Conservation (phyloP, 2,797 vertebrate species). For the Uromys caudimaculatus region DNA sequence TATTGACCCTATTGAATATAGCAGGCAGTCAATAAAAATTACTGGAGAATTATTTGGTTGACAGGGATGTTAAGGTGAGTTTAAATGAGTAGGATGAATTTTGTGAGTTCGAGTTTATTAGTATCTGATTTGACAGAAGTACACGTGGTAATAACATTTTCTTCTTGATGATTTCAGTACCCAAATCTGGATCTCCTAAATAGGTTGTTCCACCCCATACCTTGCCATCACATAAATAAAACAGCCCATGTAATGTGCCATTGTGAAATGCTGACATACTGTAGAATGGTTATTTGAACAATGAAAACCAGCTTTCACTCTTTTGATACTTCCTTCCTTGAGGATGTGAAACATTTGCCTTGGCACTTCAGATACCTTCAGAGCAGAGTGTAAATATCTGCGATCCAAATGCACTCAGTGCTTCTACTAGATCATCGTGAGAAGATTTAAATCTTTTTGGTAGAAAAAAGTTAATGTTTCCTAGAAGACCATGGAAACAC, state of each 20-base stretch:
- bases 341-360: conserved; percentile 75
- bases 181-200: conserved; percentile 87
- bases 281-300: conserved; percentile 84
- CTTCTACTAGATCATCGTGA: conserved; percentile 55
- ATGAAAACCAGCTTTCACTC: conserved; percentile 87
- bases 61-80: neutral
- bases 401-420: conserved; percentile 63
- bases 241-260: conserved; percentile 84
- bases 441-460: conserved; percentile 56
- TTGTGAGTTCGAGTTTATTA: conserved; percentile 63
- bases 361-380: conserved; percentile 73
- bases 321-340: conserved; percentile 82
- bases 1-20: neutral
- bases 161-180: conserved; percentile 79
- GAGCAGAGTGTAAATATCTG: conserved; percentile 68
- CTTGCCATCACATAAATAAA: conserved; percentile 85
- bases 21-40: neutral
- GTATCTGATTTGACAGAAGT: conserved; percentile 72
- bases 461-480: conserved; percentile 25
- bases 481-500: conserved; percentile 16
- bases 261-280: conserved; percentile 83
- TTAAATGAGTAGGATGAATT: neutral
- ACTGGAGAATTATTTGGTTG: neutral
- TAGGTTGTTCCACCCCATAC: conserved; percentile 79
- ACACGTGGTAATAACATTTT: conserved; percentile 81